Base-by-base conservation (phyloP, 1,140 invertebrate species). In the Panulirus ornatus region DNA sequence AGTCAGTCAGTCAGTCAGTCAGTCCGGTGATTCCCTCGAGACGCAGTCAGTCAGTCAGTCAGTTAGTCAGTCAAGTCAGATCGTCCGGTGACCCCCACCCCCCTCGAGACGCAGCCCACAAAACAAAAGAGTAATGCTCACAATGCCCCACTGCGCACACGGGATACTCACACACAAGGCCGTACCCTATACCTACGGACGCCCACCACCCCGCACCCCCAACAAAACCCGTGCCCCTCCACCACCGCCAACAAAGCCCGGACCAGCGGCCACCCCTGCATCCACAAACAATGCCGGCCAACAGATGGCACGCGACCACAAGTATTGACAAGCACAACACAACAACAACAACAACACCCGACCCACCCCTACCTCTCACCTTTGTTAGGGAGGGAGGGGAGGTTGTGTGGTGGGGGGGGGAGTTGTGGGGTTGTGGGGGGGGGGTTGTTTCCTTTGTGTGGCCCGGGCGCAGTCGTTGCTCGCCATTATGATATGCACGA, bases 241-340 rank as follows among this genome's bases (percentile, higher is more conserved):
- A 14, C 0, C 58, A 27, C 30, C n/a, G 30, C n/a, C 58, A 66
- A 66, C 58, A 66, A 66, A 66, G 58, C 58, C n/a, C 27, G 58
- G 58, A 22, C n/a, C 11, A 9, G 27, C 54, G 27, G 58, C n/a
- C 30, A 27, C 27, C 30, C n/a, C n/a, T 66, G 58, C 58, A 66
- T 66, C 58, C 58, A 27, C 58, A 22, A 27, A 66, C 58, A 66
- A 66, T 66, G n/a, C n/a, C 27, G n/a, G n/a, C 58, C 58, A 27
- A 27, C 58, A 66, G 58, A 30, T 66, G 58, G 58, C 58, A 66
- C 58, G 58, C 58, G 58, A 66, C 58, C 58, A 30, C 5, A 6
- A 66, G 6, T 66, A 66, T 66, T 30, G n/a, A 66, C 58, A 66
- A 66, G 58, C 58, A 66, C 58, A 66, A 66, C 58, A 66, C 58